Evolutionary conservation across 2,888 invertebrate genomes (phyloP), one percentile per base, ranked within the genome.

Genomic region (Caenorhabditis parvicauda): DNA sequence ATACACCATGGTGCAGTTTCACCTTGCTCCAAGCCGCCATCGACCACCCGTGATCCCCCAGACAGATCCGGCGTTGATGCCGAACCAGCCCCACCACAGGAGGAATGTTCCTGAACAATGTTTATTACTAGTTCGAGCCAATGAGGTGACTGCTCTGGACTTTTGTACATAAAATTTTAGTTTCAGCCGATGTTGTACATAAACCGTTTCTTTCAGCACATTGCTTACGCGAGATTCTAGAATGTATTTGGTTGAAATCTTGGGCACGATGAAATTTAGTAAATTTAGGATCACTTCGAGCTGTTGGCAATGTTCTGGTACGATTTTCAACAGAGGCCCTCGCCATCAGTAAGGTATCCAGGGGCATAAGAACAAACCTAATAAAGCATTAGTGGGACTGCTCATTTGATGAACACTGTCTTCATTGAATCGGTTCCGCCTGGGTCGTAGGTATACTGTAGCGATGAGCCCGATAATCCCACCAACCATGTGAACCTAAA

Each of bases 51-150:
- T 75, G 17, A 75, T 71, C 2, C 74, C 74, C 72, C 72, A 73
- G 41, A 73, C 72, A 0, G 71, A 71, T 14, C 74, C 74, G 9
- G 71, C 71, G 51, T 75, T 75, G 44, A 75, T 72, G 24, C 74
- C 74, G 48, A 74, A 71, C 74, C 74, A 74, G 43, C 74, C 74
- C 74, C 74, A 74, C 74, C 74, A 75, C 7, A 75, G 51, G n/a
- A 75, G 60, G 51, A 75, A 75, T 7, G 72, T 72, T 25, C 74
- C 68, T 65, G 54, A 29, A 59, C 38, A 14, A 7, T 45, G 24
- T 45, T 45, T 12, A 25, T 14, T 21, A 21, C 48, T 24, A 4
- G 35, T 48, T 38, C n/a, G 22, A 35, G 24, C 38, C 35, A 17
- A 24, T 27, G 28, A 6, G 32, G 12, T 32, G n/a, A 14, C n/a